phyloP scores from a whole-genome alignment of 1,140 invertebrate genomes.

The Phocides pigmalion region DNA sequence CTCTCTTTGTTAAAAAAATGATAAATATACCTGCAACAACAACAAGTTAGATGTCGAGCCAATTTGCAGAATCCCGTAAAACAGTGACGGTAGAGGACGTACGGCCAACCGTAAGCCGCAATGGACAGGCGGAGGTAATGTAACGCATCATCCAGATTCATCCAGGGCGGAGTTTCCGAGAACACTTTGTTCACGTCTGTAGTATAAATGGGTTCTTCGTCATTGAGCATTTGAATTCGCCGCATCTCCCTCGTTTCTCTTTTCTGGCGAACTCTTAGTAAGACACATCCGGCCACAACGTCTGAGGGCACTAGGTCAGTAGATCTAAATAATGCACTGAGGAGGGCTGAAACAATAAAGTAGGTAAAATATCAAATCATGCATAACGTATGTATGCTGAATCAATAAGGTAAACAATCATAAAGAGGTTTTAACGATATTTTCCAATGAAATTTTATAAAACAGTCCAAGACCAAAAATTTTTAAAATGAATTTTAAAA shows the following conservation, averaged over 20 bases:
- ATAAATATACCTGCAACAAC: conserved; percentile 87
- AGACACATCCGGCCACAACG: conserved; percentile 92
- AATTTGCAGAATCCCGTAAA: conserved; percentile 90
- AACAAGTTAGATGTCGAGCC: conserved; percentile 88
- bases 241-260: conserved; percentile 88
- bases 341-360: conserved; percentile 84
- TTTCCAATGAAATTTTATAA: too few relatives aligned
- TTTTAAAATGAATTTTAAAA: too few relatives aligned
- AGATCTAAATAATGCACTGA: conserved; percentile 91
- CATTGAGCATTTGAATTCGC: conserved; percentile 87
- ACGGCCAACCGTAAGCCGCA: conserved; percentile 96
- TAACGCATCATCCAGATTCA: conserved; percentile 89
- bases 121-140: conserved; percentile 92
- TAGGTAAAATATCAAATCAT: background rate
- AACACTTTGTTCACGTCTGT: conserved; percentile 87
- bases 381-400: too few relatives aligned
- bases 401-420: too few relatives aligned
- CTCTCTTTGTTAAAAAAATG: too few relatives aligned
- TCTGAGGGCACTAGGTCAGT: conserved; percentile 95
- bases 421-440: too few relatives aligned
- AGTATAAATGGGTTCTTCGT: conserved; percentile 87
- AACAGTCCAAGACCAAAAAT: too few relatives aligned
- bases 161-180: conserved; percentile 88
- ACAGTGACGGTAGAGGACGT: conserved; percentile 90
- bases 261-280: conserved; percentile 90